Base-by-base conservation (phyloP, 2,888 invertebrate species). In the Polydrusus pterygomalis region DNA sequence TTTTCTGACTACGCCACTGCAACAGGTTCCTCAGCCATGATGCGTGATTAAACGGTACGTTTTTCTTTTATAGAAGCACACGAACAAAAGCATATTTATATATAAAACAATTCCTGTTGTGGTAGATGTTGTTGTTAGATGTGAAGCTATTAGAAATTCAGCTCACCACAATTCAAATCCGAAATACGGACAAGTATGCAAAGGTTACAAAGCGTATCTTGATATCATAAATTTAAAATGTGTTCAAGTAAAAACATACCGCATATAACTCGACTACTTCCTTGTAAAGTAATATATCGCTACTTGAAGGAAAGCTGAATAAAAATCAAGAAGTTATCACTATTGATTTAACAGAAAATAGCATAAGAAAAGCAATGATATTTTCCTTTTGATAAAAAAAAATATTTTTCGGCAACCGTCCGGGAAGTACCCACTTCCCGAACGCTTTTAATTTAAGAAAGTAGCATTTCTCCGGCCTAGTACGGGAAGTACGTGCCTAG, bases 151-250 rank as follows among this genome's bases (percentile, higher is more conserved):
- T 74, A 68, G 74, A 65, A 74, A 68, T 69, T 67, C 67, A 58
- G 71, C 70, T 68, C 71, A 70, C 69, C 71, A 68, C 71, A 74
- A 74, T 77, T 77, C 74, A 77, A 71, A 74, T 77, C 70, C 51
- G 71, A 68, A 68, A 62, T 56, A 56, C 34, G 56, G 54, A 69
- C 67, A 74, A 70, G 70, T 74, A 72, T 63, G 45, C 70, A 43
- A 10, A 43, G 43, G 43, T 43, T 43, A 43, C 43, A n/a, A 43
- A 56, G 72, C 71, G 65, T 74, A 74, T 76, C 75, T 78, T 70
- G 70, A 78, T 76, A 75, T 74, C 75, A 79, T 79, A 77, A 79
- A 77, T 79, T 79, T 43, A 63, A 73, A 74, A 77, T 77, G 70
- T 68, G 69, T 68, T 75, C 75, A 74, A 68, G 75, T 77, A 30